A percentile compares a stretch with the other conserved stretches of the same genome.
Evolutionary conservation across 2,113 vertebrate species (phyloP).

Genomic region (Zapus hudsonius): DNA sequence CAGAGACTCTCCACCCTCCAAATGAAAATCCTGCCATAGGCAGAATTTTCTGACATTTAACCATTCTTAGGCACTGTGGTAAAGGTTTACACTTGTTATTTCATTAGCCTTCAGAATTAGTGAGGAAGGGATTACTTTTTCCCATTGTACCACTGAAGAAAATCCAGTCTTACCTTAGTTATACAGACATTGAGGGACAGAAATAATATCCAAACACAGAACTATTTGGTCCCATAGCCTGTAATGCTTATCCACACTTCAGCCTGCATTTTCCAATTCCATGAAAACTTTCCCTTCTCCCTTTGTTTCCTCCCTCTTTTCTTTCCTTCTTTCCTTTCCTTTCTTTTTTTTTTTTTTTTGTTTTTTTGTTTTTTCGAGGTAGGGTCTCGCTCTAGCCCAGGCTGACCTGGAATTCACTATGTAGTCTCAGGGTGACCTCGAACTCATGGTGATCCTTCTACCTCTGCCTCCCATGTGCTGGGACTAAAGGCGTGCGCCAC

Average conservation of each 20-base stretch:
- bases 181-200: background rate
- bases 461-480: no score
- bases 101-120: background rate
- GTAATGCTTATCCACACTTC: background rate
- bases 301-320: no score
- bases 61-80: background rate
- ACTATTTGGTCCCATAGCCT: background rate
- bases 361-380: no score
- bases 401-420: no score
- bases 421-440: no score
- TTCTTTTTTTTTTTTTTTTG: background rate
- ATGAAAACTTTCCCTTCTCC: background rate
- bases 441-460: no score
- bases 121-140: background rate
- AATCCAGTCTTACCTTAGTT: background rate
- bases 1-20: background rate
- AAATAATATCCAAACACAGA: slow-evolving; percentile 31
- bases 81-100: background rate
- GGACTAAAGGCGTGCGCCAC: no score
- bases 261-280: background rate
- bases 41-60: slow-evolving; percentile 26
- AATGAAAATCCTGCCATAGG: background rate
- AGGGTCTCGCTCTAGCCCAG: no score
- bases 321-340: background rate
- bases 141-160: background rate